These are phyloP conservation scores for Eciton burchellii DNA, from an alignment of 1,140 invertebrate genomes.

Conservation along the genomic window DNA sequence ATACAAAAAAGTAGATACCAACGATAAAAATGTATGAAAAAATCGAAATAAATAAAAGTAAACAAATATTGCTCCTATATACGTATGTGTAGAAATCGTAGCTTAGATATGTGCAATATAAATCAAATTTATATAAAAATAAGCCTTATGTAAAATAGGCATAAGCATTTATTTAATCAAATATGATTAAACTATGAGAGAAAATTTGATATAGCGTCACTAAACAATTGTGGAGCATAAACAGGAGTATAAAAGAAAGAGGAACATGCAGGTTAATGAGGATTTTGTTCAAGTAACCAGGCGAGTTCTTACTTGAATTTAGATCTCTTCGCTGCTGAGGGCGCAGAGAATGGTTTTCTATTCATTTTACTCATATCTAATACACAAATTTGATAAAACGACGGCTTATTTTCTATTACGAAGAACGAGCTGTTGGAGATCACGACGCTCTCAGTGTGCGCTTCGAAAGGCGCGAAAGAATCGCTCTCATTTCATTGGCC, in stretches of 20 bases:
- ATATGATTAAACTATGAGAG: background rate
- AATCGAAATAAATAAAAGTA: background rate
- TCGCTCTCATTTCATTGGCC: background rate
- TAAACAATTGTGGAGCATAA: too few relatives aligned
- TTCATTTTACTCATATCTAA: constrained; percentile 40
- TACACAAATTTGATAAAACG: background rate
- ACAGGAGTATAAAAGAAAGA: background rate
- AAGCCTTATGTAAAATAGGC: background rate
- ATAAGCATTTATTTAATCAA: background rate
- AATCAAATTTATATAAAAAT: constrained; percentile 15
- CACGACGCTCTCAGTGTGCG: too few relatives aligned
- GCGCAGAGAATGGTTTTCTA: constrained; percentile 46
- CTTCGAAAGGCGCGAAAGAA: constrained; percentile 36
- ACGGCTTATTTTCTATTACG: too few relatives aligned
- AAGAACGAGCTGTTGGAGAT: too few relatives aligned
- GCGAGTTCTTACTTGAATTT: constrained; percentile 74
- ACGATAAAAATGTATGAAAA: constrained; percentile 10
- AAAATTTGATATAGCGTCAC: constrained; percentile 18
- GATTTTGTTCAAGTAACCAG: constrained; percentile 19
- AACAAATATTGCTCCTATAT: background rate
- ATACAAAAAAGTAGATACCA: background rate
- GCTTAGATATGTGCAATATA: background rate
- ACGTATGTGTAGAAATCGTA: background rate
- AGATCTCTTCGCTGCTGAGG: constrained; percentile 65
- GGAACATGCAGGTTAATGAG: constrained; percentile 23